phyloP scores from a whole-genome alignment of 1,140 invertebrate genomes.

The Caenorhabditis elegans region WBcel235 BX284603.4:4570001-4570500 shows the following conservation, averaged over 20 bases:
- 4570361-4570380: conserved; percentile 55
- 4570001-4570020: too few species aligned
- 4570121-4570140: conserved; percentile 96
- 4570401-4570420: conserved; percentile 52
- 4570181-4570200: conserved; percentile 81
- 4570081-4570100: conserved; percentile 95
- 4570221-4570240: conserved; percentile 48
- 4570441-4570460: background rate
- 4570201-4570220: conserved; percentile 78
- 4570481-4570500: too few species aligned
- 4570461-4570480: background rate
- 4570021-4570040: too few species aligned
- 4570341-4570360: conserved; percentile 58
- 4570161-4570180: conserved; percentile 89
- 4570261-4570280: conserved; percentile 89
- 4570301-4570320: conserved; percentile 81
- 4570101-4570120: conserved; percentile 97
- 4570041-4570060: too few species aligned
- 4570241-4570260: conserved; percentile 44
- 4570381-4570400: conserved; percentile 54
- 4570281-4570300: conserved; percentile 87
- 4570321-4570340: conserved; percentile 59
- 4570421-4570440: conserved; percentile 59
- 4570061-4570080: conserved; percentile 73
- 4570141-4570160: conserved; percentile 90